Evolutionary conservation across 1,140 invertebrate genomes (phyloP).

Genomic region (Trialeurodes vaporariorum): DNA sequence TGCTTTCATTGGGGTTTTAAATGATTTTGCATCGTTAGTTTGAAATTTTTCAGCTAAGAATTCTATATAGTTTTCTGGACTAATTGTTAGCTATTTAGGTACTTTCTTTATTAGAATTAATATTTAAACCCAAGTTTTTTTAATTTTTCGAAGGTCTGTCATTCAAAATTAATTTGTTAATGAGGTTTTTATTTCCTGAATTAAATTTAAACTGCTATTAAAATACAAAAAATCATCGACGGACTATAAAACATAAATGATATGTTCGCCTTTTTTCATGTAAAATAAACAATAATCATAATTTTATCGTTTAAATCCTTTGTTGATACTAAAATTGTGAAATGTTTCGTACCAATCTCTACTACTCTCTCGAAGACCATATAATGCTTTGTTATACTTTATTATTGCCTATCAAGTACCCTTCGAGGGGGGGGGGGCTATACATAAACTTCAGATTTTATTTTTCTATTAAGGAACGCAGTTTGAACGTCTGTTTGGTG

Average conservation of each 20-base stretch:
- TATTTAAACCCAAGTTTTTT: conserved; percentile 5
- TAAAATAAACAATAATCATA: conserved; percentile 8
- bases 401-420: neutral
- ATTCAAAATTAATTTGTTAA: conserved; percentile 2
- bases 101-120: neutral
- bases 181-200: neutral
- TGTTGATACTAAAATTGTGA: neutral
- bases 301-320: neutral
- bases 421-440: neutral
- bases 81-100: neutral
- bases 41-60: neutral
- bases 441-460: conserved; percentile 7
- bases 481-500: too few species aligned
- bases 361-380: neutral
- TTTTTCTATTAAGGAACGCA: neutral
- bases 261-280: neutral
- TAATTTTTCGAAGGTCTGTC: conserved; percentile 5
- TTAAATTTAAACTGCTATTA: neutral
- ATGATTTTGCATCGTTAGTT: conserved; percentile 1
- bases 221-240: conserved; percentile 10
- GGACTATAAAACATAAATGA: neutral
- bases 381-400: conserved; percentile 8
- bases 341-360: conserved; percentile 5
- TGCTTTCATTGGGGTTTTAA: conserved; percentile 6
- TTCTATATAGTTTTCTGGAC: conserved; percentile 1